Evolutionary conservation across 2,888 invertebrate species (phyloP).

Genomic region (Oligia fasciuncula): DNA sequence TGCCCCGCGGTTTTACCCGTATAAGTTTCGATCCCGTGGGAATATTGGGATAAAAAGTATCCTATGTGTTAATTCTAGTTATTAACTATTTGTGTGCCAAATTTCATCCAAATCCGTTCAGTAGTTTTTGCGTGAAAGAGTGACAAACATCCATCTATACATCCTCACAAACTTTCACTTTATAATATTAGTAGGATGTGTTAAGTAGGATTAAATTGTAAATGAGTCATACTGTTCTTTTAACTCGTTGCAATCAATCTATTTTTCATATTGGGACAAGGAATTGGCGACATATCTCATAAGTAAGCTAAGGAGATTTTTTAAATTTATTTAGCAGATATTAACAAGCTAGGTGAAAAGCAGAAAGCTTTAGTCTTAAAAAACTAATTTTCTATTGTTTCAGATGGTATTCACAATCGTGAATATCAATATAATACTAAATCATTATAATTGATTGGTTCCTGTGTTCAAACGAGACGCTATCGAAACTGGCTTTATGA

Average conservation of each 20-base stretch:
- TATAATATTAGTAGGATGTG: too few species aligned
- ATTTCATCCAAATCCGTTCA: too few species aligned
- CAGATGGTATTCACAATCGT: not conserved
- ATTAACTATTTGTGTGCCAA: too few species aligned
- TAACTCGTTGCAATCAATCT: not conserved
- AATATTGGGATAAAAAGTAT: too few species aligned
- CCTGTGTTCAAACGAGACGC: not conserved
- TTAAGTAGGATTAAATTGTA: too few species aligned
- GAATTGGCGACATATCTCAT: not conserved
- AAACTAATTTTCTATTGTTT: constrained; percentile 9
- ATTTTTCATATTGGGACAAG: not conserved
- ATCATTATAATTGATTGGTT: not conserved
- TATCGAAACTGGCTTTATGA: not conserved
- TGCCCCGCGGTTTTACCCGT: too few species aligned
- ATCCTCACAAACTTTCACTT: too few species aligned
- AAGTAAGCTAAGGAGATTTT: not conserved
- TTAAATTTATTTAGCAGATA: not conserved
- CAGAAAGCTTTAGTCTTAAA: not conserved
- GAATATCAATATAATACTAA: not conserved
- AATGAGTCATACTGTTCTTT: not conserved
- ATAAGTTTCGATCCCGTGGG: too few species aligned
- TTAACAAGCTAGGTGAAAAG: not conserved
- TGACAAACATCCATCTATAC: too few species aligned
- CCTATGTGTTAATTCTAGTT: not conserved
- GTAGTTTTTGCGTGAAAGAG: too few species aligned